Percentiles rank a stretch among this genome's conserved stretches.
Evolutionary conservation across 2,797 vertebrate species (phyloP).

Genomic region (Pangasius larnaudii): DNA sequence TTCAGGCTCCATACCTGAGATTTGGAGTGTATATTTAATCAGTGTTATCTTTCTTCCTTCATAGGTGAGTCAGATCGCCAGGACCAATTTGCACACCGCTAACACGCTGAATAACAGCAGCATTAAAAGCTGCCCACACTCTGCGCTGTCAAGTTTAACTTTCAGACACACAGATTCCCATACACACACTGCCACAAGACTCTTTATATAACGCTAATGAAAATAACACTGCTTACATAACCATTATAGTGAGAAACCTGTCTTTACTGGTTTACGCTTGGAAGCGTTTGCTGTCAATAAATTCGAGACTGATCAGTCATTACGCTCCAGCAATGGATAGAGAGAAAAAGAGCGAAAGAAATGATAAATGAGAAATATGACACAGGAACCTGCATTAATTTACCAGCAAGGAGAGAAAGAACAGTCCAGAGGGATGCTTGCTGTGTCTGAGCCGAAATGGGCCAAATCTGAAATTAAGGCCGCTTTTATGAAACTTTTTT

Average conservation of each 20-base stretch:
- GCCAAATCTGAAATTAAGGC: slow-evolving; percentile 45
- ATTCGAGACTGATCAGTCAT: slow-evolving; percentile 10
- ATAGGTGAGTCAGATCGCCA: slow-evolving; percentile 35
- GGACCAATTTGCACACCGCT: slow-evolving; percentile 27
- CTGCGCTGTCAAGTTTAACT: slow-evolving; percentile 26
- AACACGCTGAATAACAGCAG: slow-evolving; percentile 33
- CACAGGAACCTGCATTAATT: slow-evolving; percentile 10
- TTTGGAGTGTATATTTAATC: slow-evolving; percentile 5
- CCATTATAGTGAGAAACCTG: slow-evolving; percentile 22
- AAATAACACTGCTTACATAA: slow-evolving; percentile 50
- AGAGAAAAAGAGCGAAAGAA: slow-evolving; percentile 4
- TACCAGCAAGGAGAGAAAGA: slow-evolving; percentile 16
- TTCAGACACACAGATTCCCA: slow-evolving; percentile 12
- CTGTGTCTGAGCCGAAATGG: slow-evolving; percentile 24
- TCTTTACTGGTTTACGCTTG: slow-evolving; percentile 6
- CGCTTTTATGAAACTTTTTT: not conserved
- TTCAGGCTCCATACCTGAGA: not conserved
- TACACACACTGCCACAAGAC: slow-evolving; percentile 21
- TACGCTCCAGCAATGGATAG: not conserved
- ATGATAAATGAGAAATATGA: not conserved
- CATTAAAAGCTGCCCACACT: slow-evolving; percentile 40
- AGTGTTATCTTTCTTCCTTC: not conserved
- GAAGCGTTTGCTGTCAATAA: not conserved
- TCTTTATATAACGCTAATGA: slow-evolving; percentile 52
- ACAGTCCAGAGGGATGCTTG: slow-evolving; percentile 25